Base-by-base conservation (phyloP, 2,888 invertebrate species). In the Molanna angustata region DNA sequence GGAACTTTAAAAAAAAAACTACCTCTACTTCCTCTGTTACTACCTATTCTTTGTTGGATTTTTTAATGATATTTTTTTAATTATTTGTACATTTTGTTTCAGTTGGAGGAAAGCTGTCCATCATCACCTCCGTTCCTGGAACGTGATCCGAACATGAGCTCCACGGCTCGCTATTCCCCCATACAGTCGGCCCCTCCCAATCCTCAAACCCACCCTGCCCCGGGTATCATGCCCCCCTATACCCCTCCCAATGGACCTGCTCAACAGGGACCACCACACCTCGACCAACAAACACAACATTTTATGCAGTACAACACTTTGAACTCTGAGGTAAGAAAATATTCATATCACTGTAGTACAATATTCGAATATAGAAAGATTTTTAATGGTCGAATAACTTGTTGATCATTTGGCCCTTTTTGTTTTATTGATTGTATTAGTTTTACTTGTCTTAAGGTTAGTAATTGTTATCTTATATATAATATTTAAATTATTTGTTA, bases 101-200 rank as follows among this genome's bases (percentile, higher is more conserved):
- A 59, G 59, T 21, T 56, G 54, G 59, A 59, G 18, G 59, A 59
- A 35, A 49, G 54, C 0, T 59, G 48, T 35, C 54, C 59, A 13
- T 46, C 56, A 9, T 59, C 59, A 7, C 54, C 59, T n/a, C 52
- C 59, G 9, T 56, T 54, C 40, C 41, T 59, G 31, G 59, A 59
- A 43, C 37, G 54, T 33, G 56, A 56, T 14, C 59, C 59, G 59
- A 82, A 79, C 63, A 74, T 81, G 71, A 77, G 79, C 65, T 79
- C 79, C 22, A 74, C 74, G 16, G 79, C 77, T 35, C 76, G 82
- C 64, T 85, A 85, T 63, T 84, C 84, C 58, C 80, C 80, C 61
- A 77, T 80, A 49, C 72, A 78, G 39, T 65, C 70, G 21, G 69
- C 66, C 63, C 65, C 61, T 63, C 71, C 64, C 55, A 66, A 63